Base-by-base conservation (phyloP, 2,113 vertebrate species). In the Sinocyclocheilus maitianheensis region DNA sequence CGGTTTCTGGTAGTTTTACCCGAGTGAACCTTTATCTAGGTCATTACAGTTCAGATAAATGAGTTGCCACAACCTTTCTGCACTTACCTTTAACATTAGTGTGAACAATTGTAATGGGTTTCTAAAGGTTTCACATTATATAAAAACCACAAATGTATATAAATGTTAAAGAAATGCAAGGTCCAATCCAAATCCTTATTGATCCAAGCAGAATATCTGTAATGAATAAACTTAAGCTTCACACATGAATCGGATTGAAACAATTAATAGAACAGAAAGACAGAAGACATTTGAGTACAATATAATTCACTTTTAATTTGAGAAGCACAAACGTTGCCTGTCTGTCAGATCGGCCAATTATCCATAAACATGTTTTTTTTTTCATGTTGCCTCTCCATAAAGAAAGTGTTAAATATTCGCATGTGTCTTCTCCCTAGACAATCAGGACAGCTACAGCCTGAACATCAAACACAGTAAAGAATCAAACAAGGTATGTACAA, bases 371-470 rank as follows among this genome's bases (percentile, higher is more conserved):
- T 88, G 78, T 85, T 46, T 43, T 43, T 43, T 63, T 75, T 88
- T 85, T 71, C 46, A 77, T 83, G 82, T 82, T 87, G 85, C 87
- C 63, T 88, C 85, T 89, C 85, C 60, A 81, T 90, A 90, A 91
- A 89, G 85, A 90, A 89, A 77, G 89, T 91, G 89, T 89, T 91
- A 86, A 90, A 90, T 89, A 91, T 89, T 71, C 74, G 84, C 92
- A 90, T 72, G n/a, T 89, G 89, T 89, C 92, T 94, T 94, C 91
- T 91, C 92, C 92, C 90, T 91, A 90, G 89, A 89, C 90, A 91
- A 87, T 84, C 89, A 91, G 88, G 88, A 87, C 89, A 88, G 81
- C 90, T 89, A 89, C 87, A 89, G 87, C 87, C 89, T 90, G 88
- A 87, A 90, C 90, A 90, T 87, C 89, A 90, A 91, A 90, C 87